Percentiles rank a stretch among this genome's conserved stretches.
Conservation (phyloP, 2,113 vertebrate species). For the Dromaius novaehollandiae region DNA sequence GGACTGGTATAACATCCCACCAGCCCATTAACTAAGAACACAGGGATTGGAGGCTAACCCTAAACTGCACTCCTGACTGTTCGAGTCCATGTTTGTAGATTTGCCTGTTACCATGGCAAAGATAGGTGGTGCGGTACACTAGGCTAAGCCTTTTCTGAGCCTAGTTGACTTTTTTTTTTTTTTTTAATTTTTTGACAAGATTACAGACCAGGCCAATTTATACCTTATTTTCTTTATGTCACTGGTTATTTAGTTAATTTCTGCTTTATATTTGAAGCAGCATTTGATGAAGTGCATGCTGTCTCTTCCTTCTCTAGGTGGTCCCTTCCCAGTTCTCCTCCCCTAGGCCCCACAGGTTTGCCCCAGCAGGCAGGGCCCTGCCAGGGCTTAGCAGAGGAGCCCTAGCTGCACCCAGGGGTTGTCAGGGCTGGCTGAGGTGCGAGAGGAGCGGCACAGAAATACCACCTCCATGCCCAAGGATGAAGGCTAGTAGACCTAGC, state of each 20-base stretch:
- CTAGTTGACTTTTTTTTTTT: not conserved
- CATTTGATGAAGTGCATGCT: not conserved
- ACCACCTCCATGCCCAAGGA: not conserved
- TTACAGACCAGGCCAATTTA: not conserved
- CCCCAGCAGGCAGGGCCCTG: accelerated
- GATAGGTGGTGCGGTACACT: not conserved
- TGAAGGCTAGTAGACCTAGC: too few relatives aligned
- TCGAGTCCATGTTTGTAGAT: not conserved
- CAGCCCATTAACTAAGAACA: not conserved
- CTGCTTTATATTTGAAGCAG: not conserved
- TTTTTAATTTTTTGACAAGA: not conserved
- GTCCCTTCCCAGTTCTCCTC: not conserved
- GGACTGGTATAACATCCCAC: not conserved
- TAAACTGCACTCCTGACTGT: too few relatives aligned
- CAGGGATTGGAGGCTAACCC: not conserved
- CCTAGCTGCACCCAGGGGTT: accelerated
- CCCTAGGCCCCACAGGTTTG: not conserved
- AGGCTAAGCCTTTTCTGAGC: not conserved
- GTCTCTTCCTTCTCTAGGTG: not conserved
- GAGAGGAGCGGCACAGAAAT: not conserved
- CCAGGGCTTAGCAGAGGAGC: too few relatives aligned
- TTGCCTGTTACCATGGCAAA: not conserved
- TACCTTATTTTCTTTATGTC: not conserved
- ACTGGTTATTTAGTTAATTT: not conserved
- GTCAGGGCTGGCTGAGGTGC: accelerated